Evolutionary conservation across 1,140 invertebrate species (phyloP).

Genomic region (Lasioglossum albipes): DNA sequence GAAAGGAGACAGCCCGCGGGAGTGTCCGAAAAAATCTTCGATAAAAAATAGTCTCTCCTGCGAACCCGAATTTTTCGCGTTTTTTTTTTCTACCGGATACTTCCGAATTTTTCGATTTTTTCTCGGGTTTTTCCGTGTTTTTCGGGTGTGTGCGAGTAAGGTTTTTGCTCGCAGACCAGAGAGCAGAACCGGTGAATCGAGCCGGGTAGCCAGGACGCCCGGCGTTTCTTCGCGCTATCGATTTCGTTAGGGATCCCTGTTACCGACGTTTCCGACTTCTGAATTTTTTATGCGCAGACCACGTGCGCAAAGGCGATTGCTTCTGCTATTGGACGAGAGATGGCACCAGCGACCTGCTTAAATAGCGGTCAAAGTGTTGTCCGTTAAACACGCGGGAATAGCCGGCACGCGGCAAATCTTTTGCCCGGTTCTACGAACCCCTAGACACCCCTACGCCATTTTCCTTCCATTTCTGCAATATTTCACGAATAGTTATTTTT

Average conservation of each 20-base stretch:
- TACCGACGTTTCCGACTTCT: constrained; percentile 52
- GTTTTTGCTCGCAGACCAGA: constrained; percentile 18
- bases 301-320: constrained; percentile 58
- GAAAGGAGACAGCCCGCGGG: constrained; percentile 19
- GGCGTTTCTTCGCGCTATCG: constrained; percentile 38
- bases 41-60: not conserved
- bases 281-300: constrained; percentile 32
- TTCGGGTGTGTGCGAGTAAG: constrained; percentile 1
- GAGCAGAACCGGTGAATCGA: not conserved
- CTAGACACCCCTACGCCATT: not conserved
- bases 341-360: constrained; percentile 70
- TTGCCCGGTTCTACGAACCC: constrained; percentile 27
- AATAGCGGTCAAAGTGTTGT: constrained; percentile 69
- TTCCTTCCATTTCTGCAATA: not conserved
- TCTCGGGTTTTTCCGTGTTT: constrained; percentile 27
- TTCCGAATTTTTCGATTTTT: constrained; percentile 35
- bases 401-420: constrained; percentile 38
- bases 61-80: constrained; percentile 1
- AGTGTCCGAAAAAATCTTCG: constrained; percentile 3
- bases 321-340: constrained; percentile 60
- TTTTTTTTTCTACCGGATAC: constrained; percentile 19
- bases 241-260: constrained; percentile 54
- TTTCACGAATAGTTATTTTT: too few relatives aligned
- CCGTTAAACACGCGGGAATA: constrained; percentile 34
- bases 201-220: not conserved